A percentile compares a stretch with the other conserved stretches of the same genome.
Conservation (phyloP, 2,888 invertebrate species). For the Leptopilina syphax region DNA sequence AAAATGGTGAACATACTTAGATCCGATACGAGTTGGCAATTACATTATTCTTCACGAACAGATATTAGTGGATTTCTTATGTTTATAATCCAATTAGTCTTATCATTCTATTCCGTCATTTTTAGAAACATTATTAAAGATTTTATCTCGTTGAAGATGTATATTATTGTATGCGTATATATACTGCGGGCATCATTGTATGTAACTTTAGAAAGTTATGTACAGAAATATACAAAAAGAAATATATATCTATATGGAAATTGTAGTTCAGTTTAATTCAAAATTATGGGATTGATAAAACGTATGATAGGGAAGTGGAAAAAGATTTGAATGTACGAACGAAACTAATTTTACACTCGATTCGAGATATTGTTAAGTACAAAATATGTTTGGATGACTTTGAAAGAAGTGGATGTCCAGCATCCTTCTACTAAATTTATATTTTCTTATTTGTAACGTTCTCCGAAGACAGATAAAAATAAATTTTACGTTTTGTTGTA, state of each 20-base stretch:
- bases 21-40: background rate
- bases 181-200: background rate
- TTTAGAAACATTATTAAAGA: background rate
- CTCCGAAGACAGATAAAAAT: too few relatives aligned
- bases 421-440: background rate
- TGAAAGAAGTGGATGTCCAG: background rate
- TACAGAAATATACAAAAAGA: background rate
- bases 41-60: background rate
- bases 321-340: background rate
- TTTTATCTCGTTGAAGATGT: conserved; percentile 13
- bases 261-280: background rate
- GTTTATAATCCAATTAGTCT: conserved; percentile 22
- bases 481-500: background rate
- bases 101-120: conserved; percentile 5
- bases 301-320: background rate
- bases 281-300: conserved; percentile 13
- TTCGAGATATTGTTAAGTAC: background rate
- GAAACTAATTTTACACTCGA: conserved; percentile 25
- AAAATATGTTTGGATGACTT: too few relatives aligned
- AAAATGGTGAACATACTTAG: background rate
- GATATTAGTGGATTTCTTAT: background rate
- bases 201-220: background rate
- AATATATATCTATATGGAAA: background rate
- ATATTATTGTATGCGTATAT: background rate
- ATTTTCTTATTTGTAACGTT: too few relatives aligned